Base-by-base conservation (phyloP, 2,113 vertebrate genomes). In the Cettia cetti region DNA sequence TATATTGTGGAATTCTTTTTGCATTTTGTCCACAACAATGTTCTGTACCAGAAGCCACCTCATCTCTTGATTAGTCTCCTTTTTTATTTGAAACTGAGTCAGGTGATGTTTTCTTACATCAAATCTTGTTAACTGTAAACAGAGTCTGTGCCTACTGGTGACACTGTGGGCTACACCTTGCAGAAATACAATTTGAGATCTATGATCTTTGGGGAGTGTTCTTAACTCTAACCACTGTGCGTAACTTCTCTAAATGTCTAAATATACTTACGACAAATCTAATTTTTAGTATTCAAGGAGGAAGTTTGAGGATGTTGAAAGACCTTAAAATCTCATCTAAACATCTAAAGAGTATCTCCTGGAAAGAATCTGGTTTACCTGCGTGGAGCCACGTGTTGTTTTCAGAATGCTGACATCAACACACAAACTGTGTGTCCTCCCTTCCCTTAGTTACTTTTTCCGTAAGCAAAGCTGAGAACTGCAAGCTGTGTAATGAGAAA, bases 361-460 rank as follows among this genome's bases (percentile, higher is more conserved):
- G n/a, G 40, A 30, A 80, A 80, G n/a, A 61, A 44, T 37, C 27
- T 70, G 40, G 11, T 71, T 82, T 63, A 60, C 5, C 23, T 59
- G 6, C 0, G 0, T 19, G 20, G 40, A 35, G 15, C 35, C 14
- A 5, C 0, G 0, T 37, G 35, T 19, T 30, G 1, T 26, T 45
- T 69, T 42, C 12, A n/a, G 37, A 49, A 75, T 52, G 35, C 35
- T 63, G 47, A 33, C 22, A 54, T 45, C 26, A 31, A 33, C 5
- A 3, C 5, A 20, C 17, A 19, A 47, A 37, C 22, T 22, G 2
- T 8, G 2, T 7, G 18, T 35, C 13, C 24, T 37, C 30, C 18
- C 7, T 47, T 61, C 15, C 33, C 26, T 83, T 35, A 30, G 12
- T 52, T 63, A 57, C 33, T 47, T 37, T 24, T 50, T n/a, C 31